Evolutionary conservation across 1,140 invertebrate species (phyloP).

Genomic region (Paraescarpia echinospica): DNA sequence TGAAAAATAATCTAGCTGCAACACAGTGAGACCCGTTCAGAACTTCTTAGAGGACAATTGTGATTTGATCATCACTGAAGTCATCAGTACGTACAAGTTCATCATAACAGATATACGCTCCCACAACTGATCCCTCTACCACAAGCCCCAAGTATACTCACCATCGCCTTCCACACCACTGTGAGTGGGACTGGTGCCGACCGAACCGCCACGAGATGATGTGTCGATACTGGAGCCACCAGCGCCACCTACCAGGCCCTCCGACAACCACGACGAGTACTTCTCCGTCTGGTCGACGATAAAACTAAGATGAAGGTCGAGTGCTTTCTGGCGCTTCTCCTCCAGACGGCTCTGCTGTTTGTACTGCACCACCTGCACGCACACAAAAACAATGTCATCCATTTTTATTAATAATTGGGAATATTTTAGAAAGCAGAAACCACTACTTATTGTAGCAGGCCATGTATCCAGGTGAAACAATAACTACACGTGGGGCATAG

Average conservation of each 20-base stretch:
- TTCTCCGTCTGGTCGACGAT: slow-evolving; percentile 99
- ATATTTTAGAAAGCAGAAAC: too few relatives aligned
- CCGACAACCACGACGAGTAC: slow-evolving; percentile 73
- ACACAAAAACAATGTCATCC: neutral
- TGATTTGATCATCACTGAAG: neutral
- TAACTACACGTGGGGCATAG: neutral
- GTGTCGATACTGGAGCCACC: neutral
- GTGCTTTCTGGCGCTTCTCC: slow-evolving; percentile 90
- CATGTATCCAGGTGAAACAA: neutral
- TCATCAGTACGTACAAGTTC: neutral
- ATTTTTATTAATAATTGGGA: too few relatives aligned
- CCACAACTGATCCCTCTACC: neutral
- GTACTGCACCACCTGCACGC: slow-evolving; percentile 81
- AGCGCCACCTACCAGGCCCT: slow-evolving; percentile 45
- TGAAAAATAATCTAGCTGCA: neutral
- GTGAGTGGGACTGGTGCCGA: slow-evolving; percentile 7
- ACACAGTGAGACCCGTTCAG: neutral
- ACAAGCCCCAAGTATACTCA: neutral
- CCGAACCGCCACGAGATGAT: neutral
- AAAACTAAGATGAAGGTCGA: slow-evolving; percentile 96
- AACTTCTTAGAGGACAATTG: neutral
- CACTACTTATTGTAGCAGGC: neutral
- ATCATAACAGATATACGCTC: neutral
- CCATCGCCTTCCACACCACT: neutral
- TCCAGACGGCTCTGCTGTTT: slow-evolving; percentile 90